Conservation (phyloP, 2,113 vertebrate species). For the Tragulus kanchil region DNA sequence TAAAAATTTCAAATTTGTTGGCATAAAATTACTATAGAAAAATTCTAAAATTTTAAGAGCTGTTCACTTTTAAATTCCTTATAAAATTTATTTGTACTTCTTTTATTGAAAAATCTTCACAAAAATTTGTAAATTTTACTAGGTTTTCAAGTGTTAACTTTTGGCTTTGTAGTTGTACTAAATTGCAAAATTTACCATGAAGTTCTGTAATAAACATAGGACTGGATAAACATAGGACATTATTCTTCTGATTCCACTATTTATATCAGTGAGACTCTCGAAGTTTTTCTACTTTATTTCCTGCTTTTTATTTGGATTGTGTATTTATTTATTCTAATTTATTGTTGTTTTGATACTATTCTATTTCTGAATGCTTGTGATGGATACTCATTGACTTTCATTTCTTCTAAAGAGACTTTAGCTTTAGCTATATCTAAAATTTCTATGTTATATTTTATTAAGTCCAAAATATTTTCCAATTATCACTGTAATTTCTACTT, state of each 20-base stretch:
- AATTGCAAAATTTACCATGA: background rate
- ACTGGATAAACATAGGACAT: background rate
- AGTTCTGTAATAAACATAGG: background rate
- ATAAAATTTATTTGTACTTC: background rate
- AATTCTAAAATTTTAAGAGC: background rate
- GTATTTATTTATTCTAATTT: background rate
- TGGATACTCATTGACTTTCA: background rate
- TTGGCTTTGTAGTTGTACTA: background rate
- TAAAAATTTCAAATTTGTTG: background rate
- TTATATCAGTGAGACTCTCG: background rate
- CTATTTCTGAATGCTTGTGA: background rate
- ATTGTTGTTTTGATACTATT: background rate
- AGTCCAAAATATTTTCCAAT: background rate
- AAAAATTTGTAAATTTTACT: background rate
- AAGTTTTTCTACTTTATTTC: background rate
- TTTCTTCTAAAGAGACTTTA: background rate
- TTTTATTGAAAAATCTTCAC: background rate
- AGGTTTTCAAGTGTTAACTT: background rate
- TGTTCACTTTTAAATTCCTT: background rate
- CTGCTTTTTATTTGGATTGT: background rate
- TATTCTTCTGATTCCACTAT: background rate
- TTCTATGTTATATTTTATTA: background rate
- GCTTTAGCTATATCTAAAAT: background rate
- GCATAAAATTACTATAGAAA: background rate
- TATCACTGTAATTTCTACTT: background rate